These are phyloP conservation scores for Drosophila malerkotliana DNA, from an alignment of 1,140 invertebrate species.

Conservation along the genomic window DNA sequence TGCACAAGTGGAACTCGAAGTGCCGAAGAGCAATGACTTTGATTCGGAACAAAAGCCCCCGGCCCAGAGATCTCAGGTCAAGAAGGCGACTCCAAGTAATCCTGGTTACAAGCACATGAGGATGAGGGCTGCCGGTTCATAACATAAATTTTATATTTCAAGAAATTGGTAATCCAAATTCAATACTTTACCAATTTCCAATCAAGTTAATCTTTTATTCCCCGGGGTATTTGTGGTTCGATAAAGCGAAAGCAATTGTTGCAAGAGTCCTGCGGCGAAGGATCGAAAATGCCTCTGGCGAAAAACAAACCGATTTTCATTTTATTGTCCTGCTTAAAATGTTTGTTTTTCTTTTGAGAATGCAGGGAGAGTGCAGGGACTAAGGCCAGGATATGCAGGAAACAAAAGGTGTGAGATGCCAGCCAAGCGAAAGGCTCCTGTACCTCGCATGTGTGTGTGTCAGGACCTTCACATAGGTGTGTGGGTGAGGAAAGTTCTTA, in stretches of 20 bases:
- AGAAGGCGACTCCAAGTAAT: slow-evolving; percentile 7
- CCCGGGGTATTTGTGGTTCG: slow-evolving; percentile 35
- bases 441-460: slow-evolving; percentile 2
- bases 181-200: slow-evolving; percentile 1
- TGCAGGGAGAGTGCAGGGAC: slow-evolving; percentile 47
- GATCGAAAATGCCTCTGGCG: slow-evolving; percentile 3
- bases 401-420: slow-evolving; percentile 50
- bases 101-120: background rate
- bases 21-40: slow-evolving; percentile 41
- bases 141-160: background rate
- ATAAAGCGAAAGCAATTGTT: slow-evolving; percentile 19
- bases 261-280: background rate
- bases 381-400: slow-evolving; percentile 52
- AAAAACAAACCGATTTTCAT: slow-evolving; percentile 55
- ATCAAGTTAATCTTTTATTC: slow-evolving; percentile 35
- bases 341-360: slow-evolving; percentile 63
- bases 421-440: slow-evolving; percentile 40
- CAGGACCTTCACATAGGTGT: slow-evolving; percentile 9
- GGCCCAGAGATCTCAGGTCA: slow-evolving; percentile 20
- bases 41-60: slow-evolving; percentile 9
- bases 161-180: background rate
- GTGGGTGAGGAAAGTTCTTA: slow-evolving; percentile 68
- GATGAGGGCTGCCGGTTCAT: background rate
- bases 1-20: slow-evolving; percentile 41
- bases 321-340: slow-evolving; percentile 64